Base-by-base conservation (phyloP, 2,797 vertebrate genomes). In the Sebastes nivosus region DNA sequence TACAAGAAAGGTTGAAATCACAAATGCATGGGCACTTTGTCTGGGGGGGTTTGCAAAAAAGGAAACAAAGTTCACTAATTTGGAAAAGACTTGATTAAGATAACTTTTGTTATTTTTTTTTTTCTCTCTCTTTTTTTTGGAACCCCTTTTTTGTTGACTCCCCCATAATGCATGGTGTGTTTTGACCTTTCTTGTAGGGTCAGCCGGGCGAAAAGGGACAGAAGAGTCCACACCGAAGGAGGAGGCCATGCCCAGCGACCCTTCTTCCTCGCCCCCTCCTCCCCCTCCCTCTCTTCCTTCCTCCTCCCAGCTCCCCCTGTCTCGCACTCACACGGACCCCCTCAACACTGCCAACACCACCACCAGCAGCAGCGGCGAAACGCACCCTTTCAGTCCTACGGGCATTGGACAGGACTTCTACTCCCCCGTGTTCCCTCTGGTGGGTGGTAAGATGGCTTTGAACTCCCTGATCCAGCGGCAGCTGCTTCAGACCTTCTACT, bases 121-220 rank as follows among this genome's bases (percentile, higher is more conserved):
- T 96, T 84, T 50, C 46, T 91, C 82, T 90, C 81, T 87, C 71
- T 91, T 67, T 91, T 91, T 93, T 97, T 97, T 96, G 96, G 89
- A 93, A 95, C 96, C 97, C 97, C 92, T 94, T 95, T 95, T 96
- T 96, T 95, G 94, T 97, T 97, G 97, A 97, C 98, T 97, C 98
- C 98, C 98, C 98, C 98, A 98, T 99, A 99, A 99, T 99, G 98
- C 98, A 99, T 98, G 92, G 91, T 99, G 97, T 99, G 98, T 99
- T 99, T 99, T 99, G 98, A 97, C 98, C 98, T 99, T 99, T 98
- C 98, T 99, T 99, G 98, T 99, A 99, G 98, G 98, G 97, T 97
- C 97, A 98, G 97, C 98, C 95, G 96, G 97, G 96, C 97, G 97
- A 96, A 99, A 98, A 99, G 96, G 97, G 97, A 98, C 97, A 97